phyloP scores from a whole-genome alignment of 2,888 invertebrate genomes.

The Gandaritis pyraliata region DNA sequence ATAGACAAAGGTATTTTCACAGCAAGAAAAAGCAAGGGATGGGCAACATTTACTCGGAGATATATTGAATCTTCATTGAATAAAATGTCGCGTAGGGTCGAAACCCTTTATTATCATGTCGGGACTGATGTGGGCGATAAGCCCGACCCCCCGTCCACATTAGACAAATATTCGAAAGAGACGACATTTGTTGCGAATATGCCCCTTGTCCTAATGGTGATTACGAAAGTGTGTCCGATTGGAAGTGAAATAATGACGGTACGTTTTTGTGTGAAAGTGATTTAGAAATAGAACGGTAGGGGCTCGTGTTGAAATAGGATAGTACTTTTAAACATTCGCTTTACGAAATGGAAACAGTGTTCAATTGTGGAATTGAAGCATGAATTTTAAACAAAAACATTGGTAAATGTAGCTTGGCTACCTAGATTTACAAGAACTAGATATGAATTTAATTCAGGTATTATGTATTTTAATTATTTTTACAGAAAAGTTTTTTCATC shows the following conservation, averaged over 20 bases:
- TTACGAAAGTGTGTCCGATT: conserved; percentile 33
- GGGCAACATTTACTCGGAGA: conserved; percentile 44
- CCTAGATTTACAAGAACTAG: too few species aligned
- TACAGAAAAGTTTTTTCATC: too few species aligned
- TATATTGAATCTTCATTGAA: conserved; percentile 70
- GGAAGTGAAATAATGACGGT: conserved; percentile 30
- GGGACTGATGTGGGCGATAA: conserved; percentile 61
- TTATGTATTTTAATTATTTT: too few species aligned
- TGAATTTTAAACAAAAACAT: not conserved
- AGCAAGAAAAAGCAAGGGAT: conserved; percentile 35
- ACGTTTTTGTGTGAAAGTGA: conserved; percentile 22
- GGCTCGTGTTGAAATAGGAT: conserved; percentile 3
- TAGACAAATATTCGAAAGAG: conserved; percentile 54
- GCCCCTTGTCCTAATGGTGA: conserved; percentile 38
- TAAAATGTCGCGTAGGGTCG: conserved; percentile 61
- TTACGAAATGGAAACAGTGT: not conserved
- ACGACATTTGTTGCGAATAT: conserved; percentile 45
- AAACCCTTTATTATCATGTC: conserved; percentile 67
- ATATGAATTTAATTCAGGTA: too few species aligned
- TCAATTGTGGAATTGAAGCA: not conserved
- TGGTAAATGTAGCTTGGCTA: too few species aligned
- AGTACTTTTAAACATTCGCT: not conserved
- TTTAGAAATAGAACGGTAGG: conserved; percentile 38
- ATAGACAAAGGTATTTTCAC: conserved; percentile 22
- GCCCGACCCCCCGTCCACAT: conserved; percentile 48